Conservation (phyloP, 1,140 invertebrate genomes). For the Drosophila pseudoananassae region DNA sequence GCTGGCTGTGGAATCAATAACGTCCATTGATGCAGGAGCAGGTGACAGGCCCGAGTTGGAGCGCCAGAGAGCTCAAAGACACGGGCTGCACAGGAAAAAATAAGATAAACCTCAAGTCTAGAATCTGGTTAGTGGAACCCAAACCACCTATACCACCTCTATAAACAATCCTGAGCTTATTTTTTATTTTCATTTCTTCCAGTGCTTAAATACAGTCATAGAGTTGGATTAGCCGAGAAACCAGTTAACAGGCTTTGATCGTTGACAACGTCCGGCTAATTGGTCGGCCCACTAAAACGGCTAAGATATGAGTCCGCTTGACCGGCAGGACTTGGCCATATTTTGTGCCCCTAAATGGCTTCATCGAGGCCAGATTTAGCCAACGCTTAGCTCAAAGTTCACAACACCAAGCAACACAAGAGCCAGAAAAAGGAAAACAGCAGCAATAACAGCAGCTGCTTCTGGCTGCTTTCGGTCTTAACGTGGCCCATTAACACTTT, state of each 20-base stretch:
- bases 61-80: conserved; percentile 16
- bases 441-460: conserved; percentile 9
- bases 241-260: conserved; percentile 22
- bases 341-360: conserved; percentile 62
- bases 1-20: conserved; percentile 75
- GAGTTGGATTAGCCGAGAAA: conserved; percentile 28
- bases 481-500: conserved; percentile 82
- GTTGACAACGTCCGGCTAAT: conserved; percentile 68
- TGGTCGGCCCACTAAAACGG: conserved; percentile 67
- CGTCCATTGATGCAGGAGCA: conserved; percentile 67
- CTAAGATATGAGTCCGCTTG: conserved; percentile 65
- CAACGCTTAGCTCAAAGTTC: conserved; percentile 46
- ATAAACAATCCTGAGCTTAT: too few relatives aligned
- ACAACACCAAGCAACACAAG: conserved; percentile 3
- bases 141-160: too few relatives aligned
- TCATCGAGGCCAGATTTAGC: conserved; percentile 45
- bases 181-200: not conserved
- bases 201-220: conserved; percentile 40
- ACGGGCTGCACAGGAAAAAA: not conserved
- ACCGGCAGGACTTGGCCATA: conserved; percentile 39
- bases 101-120: too few relatives aligned
- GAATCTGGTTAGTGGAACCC: too few relatives aligned
- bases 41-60: conserved; percentile 52
- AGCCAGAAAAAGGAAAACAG: not conserved
- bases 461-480: conserved; percentile 34